These are phyloP conservation scores for Pseudachorutes palmiensis DNA, from an alignment of 1,140 invertebrate genomes.

Conservation along the genomic window DNA sequence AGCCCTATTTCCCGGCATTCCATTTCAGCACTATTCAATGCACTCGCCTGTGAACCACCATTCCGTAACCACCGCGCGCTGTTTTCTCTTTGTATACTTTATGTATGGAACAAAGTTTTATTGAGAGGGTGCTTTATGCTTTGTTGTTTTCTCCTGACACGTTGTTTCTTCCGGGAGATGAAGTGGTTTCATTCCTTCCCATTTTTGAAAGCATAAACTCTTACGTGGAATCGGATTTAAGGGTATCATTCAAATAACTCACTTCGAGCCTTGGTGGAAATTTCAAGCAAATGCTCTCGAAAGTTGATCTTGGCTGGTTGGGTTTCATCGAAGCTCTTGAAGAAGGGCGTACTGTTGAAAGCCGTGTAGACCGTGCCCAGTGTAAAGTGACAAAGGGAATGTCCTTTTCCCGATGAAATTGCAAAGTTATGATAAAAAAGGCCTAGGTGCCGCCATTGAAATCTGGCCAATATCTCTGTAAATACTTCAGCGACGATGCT, in stretches of 20 bases:
- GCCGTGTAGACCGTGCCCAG: constrained; percentile 51
- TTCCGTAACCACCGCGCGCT: too few species aligned
- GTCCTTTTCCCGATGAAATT: constrained; percentile 43
- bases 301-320: constrained; percentile 30
- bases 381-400: constrained; percentile 65
- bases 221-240: neutral
- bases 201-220: too few species aligned
- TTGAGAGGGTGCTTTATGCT: neutral
- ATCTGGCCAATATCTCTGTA: constrained; percentile 55
- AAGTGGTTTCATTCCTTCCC: too few species aligned
- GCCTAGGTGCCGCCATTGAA: constrained; percentile 61
- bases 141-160: neutral
- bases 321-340: constrained; percentile 57
- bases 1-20: too few species aligned
- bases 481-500: constrained; percentile 52
- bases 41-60: too few species aligned
- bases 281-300: constrained; percentile 22
- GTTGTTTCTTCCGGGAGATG: neutral
- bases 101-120: neutral
- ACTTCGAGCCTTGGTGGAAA: constrained; percentile 36
- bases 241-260: too few species aligned
- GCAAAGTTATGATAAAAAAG: constrained; percentile 63
- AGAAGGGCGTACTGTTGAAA: constrained; percentile 50
- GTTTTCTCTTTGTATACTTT: too few species aligned
- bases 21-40: too few species aligned